These are phyloP conservation scores for Scarus forsteni DNA, from an alignment of 2,797 vertebrate species.

Conservation along the genomic window DNA sequence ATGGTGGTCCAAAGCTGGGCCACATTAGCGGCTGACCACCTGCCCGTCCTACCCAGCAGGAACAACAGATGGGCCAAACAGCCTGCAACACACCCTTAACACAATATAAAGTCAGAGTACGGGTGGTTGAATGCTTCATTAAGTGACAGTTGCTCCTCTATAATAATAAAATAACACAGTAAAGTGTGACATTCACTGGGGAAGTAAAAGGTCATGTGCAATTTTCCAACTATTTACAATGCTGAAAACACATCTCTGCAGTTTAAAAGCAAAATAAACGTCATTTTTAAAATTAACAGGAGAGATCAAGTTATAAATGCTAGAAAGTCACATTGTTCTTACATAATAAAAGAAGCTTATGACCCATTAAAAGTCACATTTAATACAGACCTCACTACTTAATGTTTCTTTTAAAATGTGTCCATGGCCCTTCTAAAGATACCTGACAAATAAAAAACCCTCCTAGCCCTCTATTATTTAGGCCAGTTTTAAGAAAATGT, in stretches of 20 bases:
- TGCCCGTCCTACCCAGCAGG: slow-evolving; percentile 65
- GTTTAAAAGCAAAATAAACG: not conserved
- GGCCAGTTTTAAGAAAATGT: too few relatives aligned
- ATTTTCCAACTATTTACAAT: not conserved
- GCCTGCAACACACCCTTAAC: slow-evolving; percentile 27
- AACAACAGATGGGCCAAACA: slow-evolving; percentile 63
- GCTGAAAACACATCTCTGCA: not conserved
- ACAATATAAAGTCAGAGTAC: slow-evolving; percentile 26
- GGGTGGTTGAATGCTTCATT: slow-evolving; percentile 18
- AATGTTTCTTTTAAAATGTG: too few relatives aligned
- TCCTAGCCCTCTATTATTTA: too few relatives aligned
- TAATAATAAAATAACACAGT: not conserved
- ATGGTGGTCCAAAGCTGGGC: slow-evolving; percentile 60
- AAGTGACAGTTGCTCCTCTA: slow-evolving; percentile 1
- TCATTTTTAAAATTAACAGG: too few relatives aligned
- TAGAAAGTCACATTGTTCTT: not conserved
- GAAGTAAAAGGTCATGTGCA: not conserved
- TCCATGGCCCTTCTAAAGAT: too few relatives aligned
- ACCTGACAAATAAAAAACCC: too few relatives aligned
- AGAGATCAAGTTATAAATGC: too few relatives aligned
- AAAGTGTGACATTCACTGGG: not conserved
- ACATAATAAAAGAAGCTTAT: too few relatives aligned
- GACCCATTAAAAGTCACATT: too few relatives aligned
- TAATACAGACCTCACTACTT: too few relatives aligned
- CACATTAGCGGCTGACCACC: slow-evolving; percentile 74